Percentiles rank a stretch among this genome's conserved stretches.
Evolutionary conservation across 2,113 vertebrate species (phyloP).

Genomic region (Aspiorhynchus laticeps): DNA sequence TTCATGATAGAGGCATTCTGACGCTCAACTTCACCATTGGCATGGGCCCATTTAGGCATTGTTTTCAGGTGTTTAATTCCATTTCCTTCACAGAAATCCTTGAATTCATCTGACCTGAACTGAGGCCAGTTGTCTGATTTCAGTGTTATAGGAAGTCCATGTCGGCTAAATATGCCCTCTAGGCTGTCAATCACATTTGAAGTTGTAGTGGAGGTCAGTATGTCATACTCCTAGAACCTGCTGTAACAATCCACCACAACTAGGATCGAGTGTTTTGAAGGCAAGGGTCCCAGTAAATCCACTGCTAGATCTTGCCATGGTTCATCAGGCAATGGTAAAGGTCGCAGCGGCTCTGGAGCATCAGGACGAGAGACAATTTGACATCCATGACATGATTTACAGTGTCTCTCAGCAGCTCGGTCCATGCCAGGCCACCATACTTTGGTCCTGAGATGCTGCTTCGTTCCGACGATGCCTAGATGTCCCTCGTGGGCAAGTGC

Average conservation of each 20-base stretch:
- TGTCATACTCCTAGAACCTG: conserved; percentile 46
- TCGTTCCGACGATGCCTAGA: conserved; percentile 47
- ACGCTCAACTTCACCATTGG: conserved; percentile 49
- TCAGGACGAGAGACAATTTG: conserved; percentile 32
- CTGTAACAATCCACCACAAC: conserved; percentile 51
- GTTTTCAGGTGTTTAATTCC: conserved; percentile 45
- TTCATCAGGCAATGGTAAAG: conserved; percentile 1
- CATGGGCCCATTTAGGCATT: conserved; percentile 49
- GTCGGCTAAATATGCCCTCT: conserved; percentile 34
- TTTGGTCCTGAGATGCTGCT: conserved; percentile 47
- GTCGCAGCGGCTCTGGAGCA: conserved; percentile 24
- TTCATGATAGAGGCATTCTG: conserved; percentile 49
- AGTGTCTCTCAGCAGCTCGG: background rate
- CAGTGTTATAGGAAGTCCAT: conserved; percentile 39
- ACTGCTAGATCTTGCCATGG: conserved; percentile 45
- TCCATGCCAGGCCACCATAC: conserved; percentile 43
- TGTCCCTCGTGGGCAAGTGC: conserved; percentile 43
- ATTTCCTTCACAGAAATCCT: conserved; percentile 11
- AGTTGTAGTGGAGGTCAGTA: conserved; percentile 42
- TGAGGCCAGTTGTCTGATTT: conserved; percentile 43
- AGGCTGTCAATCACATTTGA: conserved; percentile 43
- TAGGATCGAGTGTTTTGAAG: conserved; percentile 37
- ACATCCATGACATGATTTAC: conserved; percentile 41
- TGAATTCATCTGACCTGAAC: conserved; percentile 32
- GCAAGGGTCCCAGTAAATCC: conserved; percentile 38